Conservation (phyloP, 2,888 invertebrate species). For the Macaria liturata region DNA sequence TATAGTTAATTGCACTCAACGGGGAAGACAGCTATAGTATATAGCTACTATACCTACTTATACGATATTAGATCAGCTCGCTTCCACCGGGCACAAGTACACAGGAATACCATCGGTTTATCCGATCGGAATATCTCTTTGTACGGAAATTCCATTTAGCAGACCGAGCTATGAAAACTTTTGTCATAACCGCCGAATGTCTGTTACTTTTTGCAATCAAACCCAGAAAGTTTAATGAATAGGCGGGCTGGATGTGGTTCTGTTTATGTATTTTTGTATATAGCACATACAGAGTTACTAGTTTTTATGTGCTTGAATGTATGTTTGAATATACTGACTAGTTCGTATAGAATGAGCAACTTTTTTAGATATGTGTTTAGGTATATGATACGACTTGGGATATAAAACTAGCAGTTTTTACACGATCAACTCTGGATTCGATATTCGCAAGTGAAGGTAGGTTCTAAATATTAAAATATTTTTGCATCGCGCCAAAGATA, state of each 20-base stretch:
- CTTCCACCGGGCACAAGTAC: slow-evolving; percentile 14
- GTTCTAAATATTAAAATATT: no score
- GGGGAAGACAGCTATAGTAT: no score
- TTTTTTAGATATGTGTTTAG: no score
- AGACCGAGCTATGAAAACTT: slow-evolving; percentile 34
- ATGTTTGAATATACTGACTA: no score
- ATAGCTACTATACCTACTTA: no score
- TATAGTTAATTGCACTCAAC: no score
- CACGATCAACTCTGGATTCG: no score
- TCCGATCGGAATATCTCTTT: slow-evolving; percentile 24
- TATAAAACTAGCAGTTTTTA: no score
- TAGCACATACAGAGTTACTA: slow-evolving; percentile 4
- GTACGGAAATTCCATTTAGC: slow-evolving; percentile 31
- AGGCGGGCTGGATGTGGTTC: slow-evolving; percentile 24
- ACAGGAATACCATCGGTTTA: slow-evolving; percentile 19
- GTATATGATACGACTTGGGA: no score
- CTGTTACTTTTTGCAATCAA: slow-evolving; percentile 48
- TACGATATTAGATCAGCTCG: neutral
- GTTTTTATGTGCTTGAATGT: neutral
- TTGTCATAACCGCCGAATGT: slow-evolving; percentile 41
- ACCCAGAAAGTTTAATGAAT: slow-evolving; percentile 43
- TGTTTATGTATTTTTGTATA: slow-evolving; percentile 16
- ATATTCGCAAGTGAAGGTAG: no score
- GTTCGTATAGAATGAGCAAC: no score
- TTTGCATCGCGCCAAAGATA: no score